Percentiles rank a stretch among this genome's conserved stretches.
phyloP scores from a whole-genome alignment of 1,140 invertebrate species.

The Euwallacea fornicatus region DNA sequence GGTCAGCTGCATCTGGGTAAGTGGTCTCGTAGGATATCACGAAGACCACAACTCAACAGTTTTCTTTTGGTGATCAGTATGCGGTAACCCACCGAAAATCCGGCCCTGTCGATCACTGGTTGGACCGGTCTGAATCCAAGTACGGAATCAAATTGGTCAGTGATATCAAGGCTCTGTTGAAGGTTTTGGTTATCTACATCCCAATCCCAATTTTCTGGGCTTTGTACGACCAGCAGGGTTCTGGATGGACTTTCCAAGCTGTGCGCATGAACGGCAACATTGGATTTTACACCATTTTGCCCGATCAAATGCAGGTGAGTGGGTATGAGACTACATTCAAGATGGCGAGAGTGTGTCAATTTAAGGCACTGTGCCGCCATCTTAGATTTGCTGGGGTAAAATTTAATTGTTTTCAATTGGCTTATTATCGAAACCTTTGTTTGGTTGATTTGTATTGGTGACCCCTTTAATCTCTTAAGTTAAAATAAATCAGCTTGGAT shows the following conservation, averaged over 20 bases:
- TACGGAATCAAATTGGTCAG: constrained; percentile 69
- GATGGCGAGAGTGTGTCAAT: too few relatives aligned
- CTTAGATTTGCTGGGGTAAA: too few relatives aligned
- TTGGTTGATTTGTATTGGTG: too few relatives aligned
- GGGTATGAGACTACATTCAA: too few relatives aligned
- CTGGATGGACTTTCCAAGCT: constrained; percentile 94
- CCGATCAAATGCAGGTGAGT: constrained; percentile 80
- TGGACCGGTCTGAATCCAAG: constrained; percentile 78
- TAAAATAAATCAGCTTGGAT: too few relatives aligned
- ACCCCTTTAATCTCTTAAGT: too few relatives aligned
- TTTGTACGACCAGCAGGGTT: constrained; percentile 86
- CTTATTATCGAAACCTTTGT: too few relatives aligned
- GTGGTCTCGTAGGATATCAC: constrained; percentile 50
- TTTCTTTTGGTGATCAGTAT: constrained; percentile 17
- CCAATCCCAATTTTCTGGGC: constrained; percentile 91
- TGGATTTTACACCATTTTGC: constrained; percentile 68
- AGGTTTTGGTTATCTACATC: constrained; percentile 75
- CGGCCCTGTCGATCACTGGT: constrained; percentile 65
- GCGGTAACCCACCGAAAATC: constrained; percentile 20
- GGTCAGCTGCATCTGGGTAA: constrained; percentile 75
- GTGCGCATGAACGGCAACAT: constrained; percentile 85
- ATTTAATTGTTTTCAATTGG: too few relatives aligned
- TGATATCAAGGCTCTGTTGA: constrained; percentile 75
- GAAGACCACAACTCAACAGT: background rate
- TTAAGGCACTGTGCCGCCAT: too few relatives aligned